phyloP scores from a whole-genome alignment of 35 echinoderm and acorn worm species.

The Ptychodera flava region DNA sequence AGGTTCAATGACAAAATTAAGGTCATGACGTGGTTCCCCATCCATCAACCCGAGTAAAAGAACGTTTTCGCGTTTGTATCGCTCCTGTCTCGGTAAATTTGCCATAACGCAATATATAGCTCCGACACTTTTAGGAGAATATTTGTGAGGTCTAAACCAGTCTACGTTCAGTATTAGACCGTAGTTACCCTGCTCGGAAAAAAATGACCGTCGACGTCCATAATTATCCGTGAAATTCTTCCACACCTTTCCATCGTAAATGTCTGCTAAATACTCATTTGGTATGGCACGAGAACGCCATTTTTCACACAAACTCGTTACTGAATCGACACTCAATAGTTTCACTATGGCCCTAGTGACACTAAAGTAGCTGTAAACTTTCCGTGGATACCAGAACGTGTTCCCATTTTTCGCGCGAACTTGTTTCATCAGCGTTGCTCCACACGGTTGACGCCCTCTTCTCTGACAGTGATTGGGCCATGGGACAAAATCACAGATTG shows the following conservation, averaged over 20 bases:
- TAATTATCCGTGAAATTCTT: not conserved
- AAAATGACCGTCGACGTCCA: not conserved
- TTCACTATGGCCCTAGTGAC: not conserved
- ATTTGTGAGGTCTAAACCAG: not conserved
- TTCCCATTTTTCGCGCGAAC: not conserved
- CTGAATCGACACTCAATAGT: not conserved
- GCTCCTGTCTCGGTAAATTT: not conserved
- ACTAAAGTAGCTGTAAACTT: not conserved
- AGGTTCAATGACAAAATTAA: not conserved
- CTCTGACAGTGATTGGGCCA: not conserved
- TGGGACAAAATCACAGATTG: not conserved
- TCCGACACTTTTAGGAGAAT: not conserved
- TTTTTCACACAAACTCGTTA: not conserved
- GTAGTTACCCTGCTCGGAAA: not conserved
- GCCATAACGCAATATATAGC: not conserved
- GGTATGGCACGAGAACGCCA: not conserved
- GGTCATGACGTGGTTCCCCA: not conserved
- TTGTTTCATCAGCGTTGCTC: not conserved
- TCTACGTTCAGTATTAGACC: not conserved
- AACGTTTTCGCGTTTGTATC: not conserved
- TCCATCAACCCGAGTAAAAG: not conserved
- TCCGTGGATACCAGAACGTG: not conserved
- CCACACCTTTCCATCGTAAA: not conserved
- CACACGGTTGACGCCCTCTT: not conserved
- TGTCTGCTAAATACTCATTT: not conserved